Percentiles rank a stretch among this genome's conserved stretches.
These are phyloP conservation scores for Brachypterus glaber DNA, from an alignment of 2,888 invertebrate species.

Conservation along the genomic window DNA sequence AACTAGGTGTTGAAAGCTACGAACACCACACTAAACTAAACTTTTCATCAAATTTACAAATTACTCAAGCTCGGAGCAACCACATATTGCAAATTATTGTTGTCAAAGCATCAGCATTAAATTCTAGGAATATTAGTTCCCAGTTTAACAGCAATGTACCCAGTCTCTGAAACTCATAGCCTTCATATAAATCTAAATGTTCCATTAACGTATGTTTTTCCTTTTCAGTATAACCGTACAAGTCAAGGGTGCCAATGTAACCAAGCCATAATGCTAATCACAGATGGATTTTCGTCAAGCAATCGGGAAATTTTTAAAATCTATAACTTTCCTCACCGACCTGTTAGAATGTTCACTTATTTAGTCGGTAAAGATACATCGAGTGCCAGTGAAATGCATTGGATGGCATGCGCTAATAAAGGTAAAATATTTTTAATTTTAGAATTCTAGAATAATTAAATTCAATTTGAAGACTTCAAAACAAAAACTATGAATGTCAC, in stretches of 20 bases:
- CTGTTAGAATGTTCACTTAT: slow-evolving; percentile 94
- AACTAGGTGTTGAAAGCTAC: too few relatives aligned
- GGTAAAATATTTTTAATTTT: slow-evolving; percentile 46
- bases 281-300: slow-evolving; percentile 76
- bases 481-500: neutral
- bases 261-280: slow-evolving; percentile 95
- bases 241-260: slow-evolving; percentile 89
- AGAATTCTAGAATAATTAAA: neutral
- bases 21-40: too few relatives aligned
- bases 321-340: slow-evolving; percentile 90
- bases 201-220: slow-evolving; percentile 15
- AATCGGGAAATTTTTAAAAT: slow-evolving; percentile 55
- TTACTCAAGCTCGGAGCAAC: too few relatives aligned
- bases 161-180: too few relatives aligned
- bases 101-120: too few relatives aligned
- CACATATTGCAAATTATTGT: too few relatives aligned
- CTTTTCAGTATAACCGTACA: slow-evolving; percentile 64
- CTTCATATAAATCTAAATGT: neutral
- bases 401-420: slow-evolving; percentile 96
- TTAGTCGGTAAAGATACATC: slow-evolving; percentile 88
- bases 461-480: neutral
- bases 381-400: slow-evolving; percentile 74
- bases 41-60: too few relatives aligned
- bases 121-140: too few relatives aligned
- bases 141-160: too few relatives aligned